Evolutionary conservation across 2,113 vertebrate species (phyloP).

Genomic region (Anolis sagrei): DNA sequence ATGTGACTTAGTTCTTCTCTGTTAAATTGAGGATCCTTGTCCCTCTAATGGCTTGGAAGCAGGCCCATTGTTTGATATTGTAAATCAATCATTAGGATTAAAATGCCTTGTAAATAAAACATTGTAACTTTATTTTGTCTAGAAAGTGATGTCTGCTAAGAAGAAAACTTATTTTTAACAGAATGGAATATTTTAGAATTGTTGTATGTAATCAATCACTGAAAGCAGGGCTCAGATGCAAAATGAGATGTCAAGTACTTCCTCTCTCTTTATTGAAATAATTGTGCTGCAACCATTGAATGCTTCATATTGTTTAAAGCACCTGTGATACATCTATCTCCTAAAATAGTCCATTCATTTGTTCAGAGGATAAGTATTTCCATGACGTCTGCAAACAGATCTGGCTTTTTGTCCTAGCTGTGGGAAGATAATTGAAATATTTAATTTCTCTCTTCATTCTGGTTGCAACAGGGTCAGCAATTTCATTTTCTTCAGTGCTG

Average conservation of each 20-base stretch:
- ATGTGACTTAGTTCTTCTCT: neutral
- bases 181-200: neutral
- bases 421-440: neutral
- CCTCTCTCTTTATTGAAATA: neutral
- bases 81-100: too few species aligned
- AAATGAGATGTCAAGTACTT: neutral
- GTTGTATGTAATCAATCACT: neutral
- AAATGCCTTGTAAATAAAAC: too few species aligned
- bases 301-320: neutral
- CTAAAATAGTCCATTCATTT: constrained; percentile 9
- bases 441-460: neutral
- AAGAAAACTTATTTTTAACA: neutral
- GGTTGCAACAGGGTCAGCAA: neutral
- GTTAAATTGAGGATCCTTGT: neutral
- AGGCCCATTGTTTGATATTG: too few species aligned
- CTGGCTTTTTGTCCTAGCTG: neutral
- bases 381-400: neutral
- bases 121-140: too few species aligned
- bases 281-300: constrained; percentile 8
- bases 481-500: neutral
- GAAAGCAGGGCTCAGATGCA: neutral
- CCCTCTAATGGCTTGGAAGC: too few species aligned
- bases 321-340: neutral
- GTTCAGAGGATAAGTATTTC: neutral
- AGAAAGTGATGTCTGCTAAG: neutral